Evolutionary conservation across 1,140 invertebrate species (phyloP), one percentile per base, ranked within the genome.

Genomic region (Brachionus rubens): DNA sequence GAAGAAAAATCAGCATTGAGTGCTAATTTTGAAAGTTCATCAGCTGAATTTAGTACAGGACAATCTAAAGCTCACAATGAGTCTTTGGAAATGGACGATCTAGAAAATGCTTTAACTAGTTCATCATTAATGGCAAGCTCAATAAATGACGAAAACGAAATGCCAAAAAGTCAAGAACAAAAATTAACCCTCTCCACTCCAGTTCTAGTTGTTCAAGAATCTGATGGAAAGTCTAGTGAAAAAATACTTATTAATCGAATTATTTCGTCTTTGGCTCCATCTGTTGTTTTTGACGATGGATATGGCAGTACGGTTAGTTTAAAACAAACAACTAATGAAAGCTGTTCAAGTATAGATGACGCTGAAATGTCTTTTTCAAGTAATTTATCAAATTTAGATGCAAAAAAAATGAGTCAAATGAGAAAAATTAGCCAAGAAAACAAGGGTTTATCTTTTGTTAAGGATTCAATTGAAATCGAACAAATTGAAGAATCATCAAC

Each of bases 271-370:
- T 65, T 65, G 12, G 21, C 14, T 5, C 19, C 59, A 9, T 43
- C 59, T 4, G 7, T 43, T 0, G 12, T 65, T 65, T 65, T 65
- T 41, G 59, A 65, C 43, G 59, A 65, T 43, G 59, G 59, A 6
- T 65, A 65, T 24, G 59, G 41, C 26, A 65, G 59, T 21, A 65
- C 40, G 10, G 19, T 43, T 5, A 65, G 59, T 19, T 43, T 26
- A 24, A 65, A 26, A 43, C 36, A 65, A 2, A 41, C 36, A n/a
- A 65, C 36, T n/a, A 62, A 36, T 62, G 59, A 65, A 43, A 65
- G 59, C 21, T 65, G 12, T 43, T 65, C 59, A 10, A 65, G 59
- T 24, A 65, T 43, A 9, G 59, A 65, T 14, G 59, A 65, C 14
- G 19, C 21, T 14, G 59, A 65, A 43, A 3, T 43, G 14, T 46